Evolutionary conservation across 1,140 invertebrate species (phyloP), one percentile per base, ranked within the genome.

Genomic region (Nomia melanderi): DNA sequence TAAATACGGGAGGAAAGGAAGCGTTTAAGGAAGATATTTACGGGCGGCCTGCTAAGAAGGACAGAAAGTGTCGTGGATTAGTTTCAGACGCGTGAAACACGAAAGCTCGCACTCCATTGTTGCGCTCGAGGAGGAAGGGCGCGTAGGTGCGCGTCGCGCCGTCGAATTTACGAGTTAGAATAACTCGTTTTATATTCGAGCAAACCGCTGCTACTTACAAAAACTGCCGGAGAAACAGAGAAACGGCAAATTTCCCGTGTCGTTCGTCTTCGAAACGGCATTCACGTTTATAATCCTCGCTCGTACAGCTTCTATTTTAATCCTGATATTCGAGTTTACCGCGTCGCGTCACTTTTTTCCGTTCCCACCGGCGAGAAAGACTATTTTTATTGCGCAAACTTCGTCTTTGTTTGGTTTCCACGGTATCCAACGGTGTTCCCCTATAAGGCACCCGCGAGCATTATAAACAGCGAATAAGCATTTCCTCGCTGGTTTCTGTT

Each of bases 1-100:
- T 53, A 77, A 77, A 77, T 41, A 77, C 54, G 6, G 27, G 29
- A 25, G 66, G 53, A 75, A 67, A 67, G 72, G 63, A 67, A 75
- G 27, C 63, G 53, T 75, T 74, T 65, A 65, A 74, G 63, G 29
- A 39, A 69, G 73, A 47, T 76, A 76, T 76, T 76, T 77, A 71
- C 65, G 74, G 69, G 65, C 56, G 41, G 39, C 23, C 3, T 56
- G 39, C 63, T 57, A 75, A 75, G 72, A 67, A 75, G 57, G 72
- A 67, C 66, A 66, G 72, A 75, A 67, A 44, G 72, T 57, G 72
- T 75, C 72, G 63, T 33, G 53, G 63, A 75, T 75, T 54, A 75
- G 33, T 44, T 57, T 20, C 23, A 44, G 20, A 41, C 33, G 12
- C 36, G 17, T 44, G 62, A 54, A 33, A 65, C 53, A 74, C 47